Base-by-base conservation (phyloP, 2,888 invertebrate species). In the Timandra comae region DNA sequence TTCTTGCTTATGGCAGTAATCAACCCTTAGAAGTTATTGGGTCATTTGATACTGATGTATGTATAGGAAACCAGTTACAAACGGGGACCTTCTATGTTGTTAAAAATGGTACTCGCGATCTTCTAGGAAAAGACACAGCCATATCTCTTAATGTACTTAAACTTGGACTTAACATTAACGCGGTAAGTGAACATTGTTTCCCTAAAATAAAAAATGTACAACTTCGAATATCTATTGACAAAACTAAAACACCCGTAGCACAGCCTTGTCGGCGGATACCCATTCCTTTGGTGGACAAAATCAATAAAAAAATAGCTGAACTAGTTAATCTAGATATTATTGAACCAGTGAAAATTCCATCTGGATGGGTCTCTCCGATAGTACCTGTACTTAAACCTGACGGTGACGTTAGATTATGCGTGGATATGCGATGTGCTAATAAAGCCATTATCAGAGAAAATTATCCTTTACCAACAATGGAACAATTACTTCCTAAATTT, bases 361-460 rank as follows among this genome's bases (percentile, higher is more conserved):
- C 51, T 0, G 7, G 16, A 7, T 56, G 55, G 54, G 27, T 53
- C 1, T 54, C 52, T 0, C 52, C 56, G 0, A 19, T 53, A 7
- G 54, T 55, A 0, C 51, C 52, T 0, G 28, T 53, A 7, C 12
- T 57, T 1, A 58, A 58, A 29, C 39, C 33, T 1, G 33, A 46
- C 19, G 51, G 47, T 0, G 54, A 54, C 0, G 1, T 59, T 1
- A 37, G 56, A 0, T 1, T 57, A 0, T 61, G 57, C 29, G 35
- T 57, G 0, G 56, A 57, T 20, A 56, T 54, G 56, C 10, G 43
- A 52, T 63, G 65, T 13, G 56, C 55, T 0, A 57, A 59, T 30
- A 1, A 1, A 2, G 54, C 55, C 0, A 57, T 56, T 1, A 3
- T 37, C 1, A 12, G 54, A 1, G 56, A 62, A 33, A 59, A 56